A percentile compares a stretch with the other conserved stretches of the same genome.
phyloP scores from a whole-genome alignment of 2,113 vertebrate species.

The Delphinapterus leucas region DNA sequence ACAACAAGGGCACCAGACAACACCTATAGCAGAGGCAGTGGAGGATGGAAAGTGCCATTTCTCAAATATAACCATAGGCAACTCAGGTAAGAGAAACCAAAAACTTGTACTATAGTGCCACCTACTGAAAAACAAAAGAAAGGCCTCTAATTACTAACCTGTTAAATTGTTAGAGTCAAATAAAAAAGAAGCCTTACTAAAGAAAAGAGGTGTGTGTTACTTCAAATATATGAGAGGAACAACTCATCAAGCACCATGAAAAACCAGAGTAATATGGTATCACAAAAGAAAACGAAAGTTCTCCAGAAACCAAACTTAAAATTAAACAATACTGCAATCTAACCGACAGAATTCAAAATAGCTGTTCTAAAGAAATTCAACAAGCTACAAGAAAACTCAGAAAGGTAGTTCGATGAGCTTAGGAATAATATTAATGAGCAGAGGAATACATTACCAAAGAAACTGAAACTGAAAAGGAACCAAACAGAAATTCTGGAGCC shows the following conservation, averaged over 20 bases:
- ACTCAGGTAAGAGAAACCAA: not conserved
- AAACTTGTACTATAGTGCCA: not conserved
- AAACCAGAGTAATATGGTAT: not conserved
- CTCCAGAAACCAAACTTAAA: not conserved
- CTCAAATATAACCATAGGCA: not conserved
- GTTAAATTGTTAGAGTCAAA: not conserved
- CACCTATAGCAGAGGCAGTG: not conserved
- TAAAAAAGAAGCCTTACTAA: not conserved
- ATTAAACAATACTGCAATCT: not conserved
- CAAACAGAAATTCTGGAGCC: not conserved
- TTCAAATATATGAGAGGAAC: not conserved
- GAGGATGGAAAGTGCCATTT: not conserved
- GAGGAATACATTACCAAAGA: not conserved
- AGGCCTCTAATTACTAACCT: not conserved
- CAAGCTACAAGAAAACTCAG: not conserved
- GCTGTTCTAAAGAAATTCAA: not conserved
- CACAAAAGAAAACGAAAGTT: not conserved
- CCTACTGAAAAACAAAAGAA: not conserved
- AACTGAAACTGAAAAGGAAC: not conserved
- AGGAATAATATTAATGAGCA: not conserved
- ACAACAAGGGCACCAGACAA: not conserved
- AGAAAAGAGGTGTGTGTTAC: not conserved
- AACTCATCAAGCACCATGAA: not conserved
- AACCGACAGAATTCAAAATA: not conserved
- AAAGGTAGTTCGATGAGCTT: not conserved